Evolutionary conservation across 2,797 vertebrate species (phyloP).

Genomic region (Hippopotamyrus pictus): DNA sequence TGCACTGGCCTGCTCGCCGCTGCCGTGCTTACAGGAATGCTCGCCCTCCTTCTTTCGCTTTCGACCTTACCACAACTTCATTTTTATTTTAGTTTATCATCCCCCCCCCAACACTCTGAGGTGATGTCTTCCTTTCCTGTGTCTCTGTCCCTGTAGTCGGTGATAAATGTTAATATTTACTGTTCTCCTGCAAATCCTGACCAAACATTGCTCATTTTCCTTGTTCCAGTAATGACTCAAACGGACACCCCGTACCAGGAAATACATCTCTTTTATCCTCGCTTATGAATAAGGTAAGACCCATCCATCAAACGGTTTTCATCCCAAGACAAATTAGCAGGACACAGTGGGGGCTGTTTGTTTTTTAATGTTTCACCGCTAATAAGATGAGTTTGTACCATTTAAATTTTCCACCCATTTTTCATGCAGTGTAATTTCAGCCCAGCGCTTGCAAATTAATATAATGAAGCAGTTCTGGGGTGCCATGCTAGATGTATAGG

Average conservation of each 20-base stretch:
- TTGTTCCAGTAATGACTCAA: slow-evolving; percentile 98
- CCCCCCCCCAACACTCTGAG: slow-evolving; percentile 26
- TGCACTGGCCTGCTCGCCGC: slow-evolving; percentile 33
- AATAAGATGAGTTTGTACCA: slow-evolving; percentile 99
- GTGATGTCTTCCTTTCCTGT: slow-evolving; percentile 58
- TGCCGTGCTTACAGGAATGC: slow-evolving; percentile 45
- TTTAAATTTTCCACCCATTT: slow-evolving; percentile 99
- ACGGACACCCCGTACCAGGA: slow-evolving; percentile 88
- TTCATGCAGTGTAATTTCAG: slow-evolving; percentile 96
- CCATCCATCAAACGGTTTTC: slow-evolving; percentile 92
- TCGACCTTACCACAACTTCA: slow-evolving; percentile 41
- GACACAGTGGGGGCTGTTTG: slow-evolving; percentile 81
- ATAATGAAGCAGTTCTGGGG: slow-evolving; percentile 97
- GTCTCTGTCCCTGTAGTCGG: slow-evolving; percentile 56
- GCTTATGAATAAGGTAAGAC: slow-evolving; percentile 99
- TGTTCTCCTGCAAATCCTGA: slow-evolving; percentile 77
- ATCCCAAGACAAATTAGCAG: slow-evolving; percentile 79
- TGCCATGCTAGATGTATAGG: slow-evolving; percentile 85
- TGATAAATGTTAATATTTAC: slow-evolving; percentile 77
- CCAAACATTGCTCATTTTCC: slow-evolving; percentile 91
- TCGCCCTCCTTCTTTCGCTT: slow-evolving; percentile 8
- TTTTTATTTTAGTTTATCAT: slow-evolving; percentile 34
- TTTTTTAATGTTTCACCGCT: slow-evolving; percentile 99
- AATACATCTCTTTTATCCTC: slow-evolving; percentile 99
- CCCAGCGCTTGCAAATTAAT: slow-evolving; percentile 98